Evolutionary conservation across 1,140 invertebrate species (phyloP), one percentile per base, ranked within the genome.

Genomic region (Oryctes rhinoceros): DNA sequence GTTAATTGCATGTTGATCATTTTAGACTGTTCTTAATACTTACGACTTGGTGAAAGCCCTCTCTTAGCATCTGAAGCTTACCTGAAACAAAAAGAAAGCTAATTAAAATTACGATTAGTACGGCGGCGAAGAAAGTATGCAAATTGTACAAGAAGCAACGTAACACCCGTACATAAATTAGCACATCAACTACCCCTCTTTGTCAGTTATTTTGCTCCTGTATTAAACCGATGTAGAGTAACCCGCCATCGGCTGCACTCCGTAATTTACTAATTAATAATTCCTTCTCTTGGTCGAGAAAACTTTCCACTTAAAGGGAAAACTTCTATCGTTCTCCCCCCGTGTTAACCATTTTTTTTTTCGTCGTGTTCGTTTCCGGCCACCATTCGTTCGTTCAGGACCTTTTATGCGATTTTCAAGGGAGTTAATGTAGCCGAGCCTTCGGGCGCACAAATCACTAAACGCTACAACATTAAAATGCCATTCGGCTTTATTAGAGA

Each of bases 401-500:
- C 20, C 65, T 35, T 59, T 71, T 71, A 71, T 71, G 65, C 65
- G 65, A 71, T 24, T 71, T 71, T 24, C 20, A 24, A 24, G 65
- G 35, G 65, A 71, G 65, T 71, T 71, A 71, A 71, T 71, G 65
- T 71, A 71, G 65, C 18, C 65, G 24, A 35, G 65, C 65, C 65
- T 24, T 71, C 65, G 24, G 65, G 65, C 65, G 65, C 65, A 71
- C 65, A 71, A 71, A 71, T 71, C 65, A 71, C 65, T 71, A 71
- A 71, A 71, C 65, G 65, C 65, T 71, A 71, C 65, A 71, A 71
- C 65, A 71, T 71, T 71, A 71, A 71, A 71, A 71, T 71, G 65
- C 65, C 65, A 71, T 71, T 71, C 65, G 24, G 65, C 65, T 71
- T 71, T 71, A 71, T 71, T 71, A 71, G 65, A 37, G 65, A 37